A percentile compares a stretch with the other conserved stretches of the same genome.
These are phyloP conservation scores for Pandemis cinnamomeana DNA, from an alignment of 2,888 invertebrate species.

Conservation along the genomic window DNA sequence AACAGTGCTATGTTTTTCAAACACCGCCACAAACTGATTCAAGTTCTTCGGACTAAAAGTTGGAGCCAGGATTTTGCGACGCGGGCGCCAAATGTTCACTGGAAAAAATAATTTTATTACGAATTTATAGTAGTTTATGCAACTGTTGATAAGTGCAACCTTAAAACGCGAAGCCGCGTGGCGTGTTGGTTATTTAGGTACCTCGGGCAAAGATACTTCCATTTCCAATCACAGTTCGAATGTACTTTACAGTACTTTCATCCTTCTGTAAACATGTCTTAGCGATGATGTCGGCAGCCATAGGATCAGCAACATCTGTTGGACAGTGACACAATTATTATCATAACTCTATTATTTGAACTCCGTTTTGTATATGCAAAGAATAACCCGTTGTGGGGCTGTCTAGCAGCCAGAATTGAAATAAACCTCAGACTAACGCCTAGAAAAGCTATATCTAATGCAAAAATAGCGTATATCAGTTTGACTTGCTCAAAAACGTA, in stretches of 20 bases:
- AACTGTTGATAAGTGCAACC: background rate
- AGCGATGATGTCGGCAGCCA: constrained; percentile 17
- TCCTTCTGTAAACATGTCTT: constrained; percentile 38
- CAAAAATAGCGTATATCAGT: too few species aligned
- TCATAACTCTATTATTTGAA: too few species aligned
- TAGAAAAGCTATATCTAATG: too few species aligned
- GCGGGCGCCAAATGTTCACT: constrained; percentile 45
- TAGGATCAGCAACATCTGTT: constrained; percentile 34
- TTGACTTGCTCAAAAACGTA: too few species aligned
- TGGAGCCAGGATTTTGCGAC: constrained; percentile 44
- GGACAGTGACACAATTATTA: background rate
- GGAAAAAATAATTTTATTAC: background rate
- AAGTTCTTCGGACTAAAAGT: constrained; percentile 44
- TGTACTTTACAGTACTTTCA: constrained; percentile 25
- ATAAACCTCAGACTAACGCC: too few species aligned
- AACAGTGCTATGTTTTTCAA: constrained; percentile 35
- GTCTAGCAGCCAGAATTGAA: too few species aligned
- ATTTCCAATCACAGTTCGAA: constrained; percentile 28
- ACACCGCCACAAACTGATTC: constrained; percentile 39
- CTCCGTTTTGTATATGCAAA: too few species aligned
- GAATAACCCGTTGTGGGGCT: too few species aligned
- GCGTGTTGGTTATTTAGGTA: constrained; percentile 6
- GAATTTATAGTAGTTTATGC: too few species aligned
- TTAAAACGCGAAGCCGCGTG: too few species aligned
- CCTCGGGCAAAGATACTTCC: constrained; percentile 42